A percentile compares a stretch with the other conserved stretches of the same genome.
These are phyloP conservation scores for Acipenser ruthenus DNA, from an alignment of 2,797 vertebrate genomes.

Conservation along the genomic window DNA sequence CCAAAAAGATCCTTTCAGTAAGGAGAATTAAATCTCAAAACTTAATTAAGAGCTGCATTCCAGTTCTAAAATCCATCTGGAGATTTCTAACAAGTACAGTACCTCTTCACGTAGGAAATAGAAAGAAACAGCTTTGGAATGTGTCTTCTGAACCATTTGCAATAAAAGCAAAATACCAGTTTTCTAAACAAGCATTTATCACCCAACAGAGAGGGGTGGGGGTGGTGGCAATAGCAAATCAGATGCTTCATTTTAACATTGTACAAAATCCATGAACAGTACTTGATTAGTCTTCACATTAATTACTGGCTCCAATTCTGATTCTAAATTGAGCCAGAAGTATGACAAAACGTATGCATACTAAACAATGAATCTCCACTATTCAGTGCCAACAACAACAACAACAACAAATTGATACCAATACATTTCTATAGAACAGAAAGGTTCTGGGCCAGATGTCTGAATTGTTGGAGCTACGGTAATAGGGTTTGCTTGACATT, in stretches of 20 bases:
- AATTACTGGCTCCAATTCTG: constrained; percentile 21
- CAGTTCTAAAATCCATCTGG: constrained; percentile 6
- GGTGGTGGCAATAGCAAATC: constrained; percentile 27
- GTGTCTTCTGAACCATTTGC: neutral
- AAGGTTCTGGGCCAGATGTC: too few relatives aligned
- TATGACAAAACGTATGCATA: neutral
- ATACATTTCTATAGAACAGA: too few relatives aligned
- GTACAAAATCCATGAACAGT: constrained; percentile 25
- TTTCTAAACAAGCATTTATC: constrained; percentile 1
- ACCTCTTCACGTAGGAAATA: neutral
- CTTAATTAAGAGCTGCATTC: neutral
- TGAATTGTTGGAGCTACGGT: too few relatives aligned
- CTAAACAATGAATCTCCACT: too few relatives aligned
- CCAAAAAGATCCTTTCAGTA: constrained; percentile 10
- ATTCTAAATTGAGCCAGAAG: constrained; percentile 9
- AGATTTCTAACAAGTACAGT: neutral
- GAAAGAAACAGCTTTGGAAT: neutral
- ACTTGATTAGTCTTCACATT: constrained; percentile 30
- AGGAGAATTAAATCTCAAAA: constrained; percentile 11
- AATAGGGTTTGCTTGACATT: too few relatives aligned
- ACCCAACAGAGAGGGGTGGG: too few relatives aligned
- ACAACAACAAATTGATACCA: too few relatives aligned
- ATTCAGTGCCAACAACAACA: too few relatives aligned
- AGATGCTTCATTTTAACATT: constrained; percentile 17
- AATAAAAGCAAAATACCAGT: neutral